These are phyloP conservation scores for Stichopus horrens DNA, from an alignment of 53 echinoderm and acorn worm species.

Conservation along the genomic window DNA sequence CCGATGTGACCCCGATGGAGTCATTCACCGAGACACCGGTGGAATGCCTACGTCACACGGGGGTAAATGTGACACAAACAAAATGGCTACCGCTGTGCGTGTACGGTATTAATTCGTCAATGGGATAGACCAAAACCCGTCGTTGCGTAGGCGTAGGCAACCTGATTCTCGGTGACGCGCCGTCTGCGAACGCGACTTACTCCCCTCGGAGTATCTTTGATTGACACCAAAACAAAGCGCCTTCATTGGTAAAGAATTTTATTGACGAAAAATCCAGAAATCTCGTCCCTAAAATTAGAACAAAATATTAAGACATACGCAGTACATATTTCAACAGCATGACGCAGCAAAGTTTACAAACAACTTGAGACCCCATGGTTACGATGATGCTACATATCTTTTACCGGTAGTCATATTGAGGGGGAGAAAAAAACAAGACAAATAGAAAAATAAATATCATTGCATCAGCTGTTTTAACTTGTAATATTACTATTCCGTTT, in stretches of 20 bases:
- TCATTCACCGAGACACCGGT: neutral
- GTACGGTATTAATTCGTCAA: neutral
- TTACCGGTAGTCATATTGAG: neutral
- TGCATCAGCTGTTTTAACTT: neutral
- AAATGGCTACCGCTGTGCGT: conserved; percentile 48
- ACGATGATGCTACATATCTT: neutral
- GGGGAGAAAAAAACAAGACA: neutral
- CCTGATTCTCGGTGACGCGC: conserved; percentile 32
- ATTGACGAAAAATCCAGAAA: neutral
- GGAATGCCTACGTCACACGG: conserved; percentile 22
- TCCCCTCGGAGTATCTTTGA: conserved; percentile 37
- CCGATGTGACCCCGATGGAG: neutral
- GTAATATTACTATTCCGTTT: neutral
- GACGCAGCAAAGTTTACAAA: conserved; percentile 45
- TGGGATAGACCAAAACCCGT: neutral
- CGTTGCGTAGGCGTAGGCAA: conserved; percentile 24
- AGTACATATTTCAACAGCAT: conserved; percentile 29
- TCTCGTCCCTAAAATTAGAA: conserved; percentile 20
- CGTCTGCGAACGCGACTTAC: conserved; percentile 35
- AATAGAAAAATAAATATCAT: neutral
- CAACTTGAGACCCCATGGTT: conserved; percentile 14
- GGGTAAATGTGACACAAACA: conserved; percentile 29
- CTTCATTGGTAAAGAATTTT: conserved; percentile 9
- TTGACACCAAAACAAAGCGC: conserved; percentile 40
- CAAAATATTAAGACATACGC: conserved; percentile 27